A percentile compares a stretch with the other conserved stretches of the same genome.
These are phyloP conservation scores for Philonicus albiceps DNA, from an alignment of 2,888 invertebrate genomes.

Conservation along the genomic window DNA sequence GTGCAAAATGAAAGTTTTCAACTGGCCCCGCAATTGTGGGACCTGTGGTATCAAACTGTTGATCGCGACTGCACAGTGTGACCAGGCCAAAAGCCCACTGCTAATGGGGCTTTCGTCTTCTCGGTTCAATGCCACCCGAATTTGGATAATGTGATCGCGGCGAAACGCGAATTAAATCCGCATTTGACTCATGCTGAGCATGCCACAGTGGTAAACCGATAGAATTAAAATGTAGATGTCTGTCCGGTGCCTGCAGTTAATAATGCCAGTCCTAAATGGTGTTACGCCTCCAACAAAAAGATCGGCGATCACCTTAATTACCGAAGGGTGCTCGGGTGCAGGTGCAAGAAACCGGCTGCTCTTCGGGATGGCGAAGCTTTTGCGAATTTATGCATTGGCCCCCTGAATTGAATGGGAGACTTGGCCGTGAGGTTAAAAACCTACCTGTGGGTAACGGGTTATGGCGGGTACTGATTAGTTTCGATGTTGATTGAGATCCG, in stretches of 20 bases:
- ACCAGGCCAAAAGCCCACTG: background rate
- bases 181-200: background rate
- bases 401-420: background rate
- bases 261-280: background rate
- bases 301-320: background rate
- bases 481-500: background rate
- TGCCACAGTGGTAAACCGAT: background rate
- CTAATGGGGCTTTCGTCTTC: background rate
- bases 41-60: background rate
- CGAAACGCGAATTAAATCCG: background rate
- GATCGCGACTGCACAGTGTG: background rate
- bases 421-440: background rate
- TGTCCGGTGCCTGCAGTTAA: background rate
- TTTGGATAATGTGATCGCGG: background rate
- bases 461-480: background rate
- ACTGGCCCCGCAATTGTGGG: background rate
- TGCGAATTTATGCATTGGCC: background rate
- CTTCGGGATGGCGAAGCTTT: background rate
- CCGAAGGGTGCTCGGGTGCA: background rate
- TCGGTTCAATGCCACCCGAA: constrained; percentile 19
- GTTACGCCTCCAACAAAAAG: background rate
- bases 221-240: background rate
- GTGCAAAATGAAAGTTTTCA: constrained; percentile 19
- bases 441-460: background rate
- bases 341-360: background rate